Evolutionary conservation across 2,113 vertebrate genomes (phyloP), one percentile per base, ranked within the genome.

Genomic region (Ornithorhynchus anatinus): DNA sequence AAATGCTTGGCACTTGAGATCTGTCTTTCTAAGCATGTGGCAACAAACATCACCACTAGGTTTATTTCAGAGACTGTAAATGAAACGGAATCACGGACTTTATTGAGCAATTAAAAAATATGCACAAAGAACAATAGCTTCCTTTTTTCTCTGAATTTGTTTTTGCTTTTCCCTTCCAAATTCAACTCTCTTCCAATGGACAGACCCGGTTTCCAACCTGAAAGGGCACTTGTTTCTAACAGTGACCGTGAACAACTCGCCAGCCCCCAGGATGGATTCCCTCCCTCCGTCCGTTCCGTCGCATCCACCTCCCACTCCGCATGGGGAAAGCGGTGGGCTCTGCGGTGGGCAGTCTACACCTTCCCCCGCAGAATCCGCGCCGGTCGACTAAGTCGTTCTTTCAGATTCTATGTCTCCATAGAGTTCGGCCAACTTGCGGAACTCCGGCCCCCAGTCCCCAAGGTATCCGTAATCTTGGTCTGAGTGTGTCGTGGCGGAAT

Each of bases 81-180:
- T 89, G 93, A 90, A 93, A 92, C 81, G 87, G 92, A 95, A 95
- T 89, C 93, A 94, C 84, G 79, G 91, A 96, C 89, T 98, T 97
- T 95, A 98, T 95, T 96, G 89, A 95, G 91, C 92, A 94, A 95
- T 95, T 89, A 92, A 96, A 96, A 99, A 98, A 96, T 95, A 96
- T 95, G 97, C 95, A 97, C 91, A 95, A 95, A 93, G 94, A 95
- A 96, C 96, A 96, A 94, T 92, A 94, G 86, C 64, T 77, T 91
- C 87, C 90, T 89, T 84, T 79, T 92, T 91, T 92, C 86, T 90
- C 79, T 90, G 91, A 88, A 88, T 87, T 89, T 89, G 83, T 80
- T 87, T 89, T 92, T 88, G 87, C 80, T 89, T 92, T 89, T 91
- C 86, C 87, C 90, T 84, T 91, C 74, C 90, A 94, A 94, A 94